Evolutionary conservation across 2,888 invertebrate genomes (phyloP).

Genomic region (Unio pictorum): DNA sequence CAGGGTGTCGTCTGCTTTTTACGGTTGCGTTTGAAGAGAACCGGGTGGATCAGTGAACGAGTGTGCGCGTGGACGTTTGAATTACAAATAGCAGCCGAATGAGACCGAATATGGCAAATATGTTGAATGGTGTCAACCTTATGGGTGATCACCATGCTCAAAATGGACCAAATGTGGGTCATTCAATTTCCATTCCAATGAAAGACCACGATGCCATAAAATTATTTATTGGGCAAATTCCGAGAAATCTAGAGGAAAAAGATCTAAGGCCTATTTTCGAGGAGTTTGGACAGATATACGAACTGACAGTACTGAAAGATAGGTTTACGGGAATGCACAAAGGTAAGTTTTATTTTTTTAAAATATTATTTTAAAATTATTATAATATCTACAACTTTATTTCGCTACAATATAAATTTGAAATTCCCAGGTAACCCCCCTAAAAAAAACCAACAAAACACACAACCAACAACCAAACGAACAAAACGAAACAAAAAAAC

Average conservation of each 20-base stretch:
- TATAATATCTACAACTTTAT: not conserved
- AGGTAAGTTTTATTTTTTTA: conserved; percentile 76
- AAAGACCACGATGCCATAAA: conserved; percentile 80
- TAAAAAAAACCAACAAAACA: not conserved
- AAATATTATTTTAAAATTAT: no score
- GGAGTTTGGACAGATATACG: conserved; percentile 93
- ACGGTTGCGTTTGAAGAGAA: conserved; percentile 1
- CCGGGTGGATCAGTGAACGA: not conserved
- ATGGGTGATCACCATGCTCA: conserved; percentile 13
- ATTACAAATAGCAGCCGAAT: conserved; percentile 10
- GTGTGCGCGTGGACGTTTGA: conserved; percentile 3
- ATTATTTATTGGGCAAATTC: conserved; percentile 94
- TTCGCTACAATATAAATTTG: not conserved
- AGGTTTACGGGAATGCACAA: conserved; percentile 96
- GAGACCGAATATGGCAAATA: conserved; percentile 32
- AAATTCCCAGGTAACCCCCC: not conserved
- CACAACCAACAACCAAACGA: not conserved
- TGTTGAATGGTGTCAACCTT: conserved; percentile 32
- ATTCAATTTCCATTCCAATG: conserved; percentile 55
- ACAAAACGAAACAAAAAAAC: not conserved
- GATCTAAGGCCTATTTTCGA: conserved; percentile 92
- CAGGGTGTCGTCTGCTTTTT: not conserved
- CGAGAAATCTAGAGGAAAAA: conserved; percentile 89
- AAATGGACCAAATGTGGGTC: conserved; percentile 10
- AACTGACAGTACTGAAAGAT: conserved; percentile 94